Evolutionary conservation across 2,888 invertebrate genomes (phyloP).

Genomic region (Galerucella calmariensis): DNA sequence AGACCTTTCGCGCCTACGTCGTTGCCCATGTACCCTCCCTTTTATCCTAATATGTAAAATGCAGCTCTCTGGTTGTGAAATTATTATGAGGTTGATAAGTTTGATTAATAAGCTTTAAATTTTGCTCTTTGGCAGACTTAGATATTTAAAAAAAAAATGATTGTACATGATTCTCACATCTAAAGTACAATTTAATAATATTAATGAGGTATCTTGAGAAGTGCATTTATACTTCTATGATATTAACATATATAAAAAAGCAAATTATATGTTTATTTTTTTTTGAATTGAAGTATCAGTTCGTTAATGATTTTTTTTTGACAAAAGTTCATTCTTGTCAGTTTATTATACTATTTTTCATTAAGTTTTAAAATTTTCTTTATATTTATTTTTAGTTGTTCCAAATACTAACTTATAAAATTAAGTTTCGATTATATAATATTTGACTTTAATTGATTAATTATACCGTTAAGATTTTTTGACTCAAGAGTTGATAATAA

Average conservation of each 20-base stretch:
- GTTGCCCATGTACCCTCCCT: slow-evolving; percentile 60
- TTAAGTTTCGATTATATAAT: slow-evolving; percentile 15
- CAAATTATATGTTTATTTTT: not conserved
- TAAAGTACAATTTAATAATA: not conserved
- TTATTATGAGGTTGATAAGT: slow-evolving; percentile 14
- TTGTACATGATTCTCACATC: not conserved
- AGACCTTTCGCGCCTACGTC: slow-evolving; percentile 57
- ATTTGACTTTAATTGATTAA: slow-evolving; percentile 5
- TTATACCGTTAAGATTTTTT: not conserved
- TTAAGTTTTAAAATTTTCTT: slow-evolving; percentile 8
- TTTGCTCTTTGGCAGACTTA: not conserved
- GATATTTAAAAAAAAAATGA: not conserved
- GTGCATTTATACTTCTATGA: not conserved
- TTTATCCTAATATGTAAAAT: slow-evolving; percentile 62
- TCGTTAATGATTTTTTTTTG: slow-evolving; percentile 13
- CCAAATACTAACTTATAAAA: slow-evolving; percentile 11
- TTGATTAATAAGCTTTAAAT: slow-evolving; percentile 6
- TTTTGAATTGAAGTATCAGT: not conserved
- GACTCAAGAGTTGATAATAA: slow-evolving; percentile 11
- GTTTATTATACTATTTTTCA: not conserved
- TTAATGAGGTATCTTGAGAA: not conserved
- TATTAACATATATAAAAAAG: not conserved
- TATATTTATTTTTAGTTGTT: slow-evolving; percentile 16
- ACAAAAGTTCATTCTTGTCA: not conserved
- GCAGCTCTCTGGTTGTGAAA: slow-evolving; percentile 34